Evolutionary conservation across 2,888 invertebrate genomes (phyloP).

Genomic region (Drosophila dives): DNA sequence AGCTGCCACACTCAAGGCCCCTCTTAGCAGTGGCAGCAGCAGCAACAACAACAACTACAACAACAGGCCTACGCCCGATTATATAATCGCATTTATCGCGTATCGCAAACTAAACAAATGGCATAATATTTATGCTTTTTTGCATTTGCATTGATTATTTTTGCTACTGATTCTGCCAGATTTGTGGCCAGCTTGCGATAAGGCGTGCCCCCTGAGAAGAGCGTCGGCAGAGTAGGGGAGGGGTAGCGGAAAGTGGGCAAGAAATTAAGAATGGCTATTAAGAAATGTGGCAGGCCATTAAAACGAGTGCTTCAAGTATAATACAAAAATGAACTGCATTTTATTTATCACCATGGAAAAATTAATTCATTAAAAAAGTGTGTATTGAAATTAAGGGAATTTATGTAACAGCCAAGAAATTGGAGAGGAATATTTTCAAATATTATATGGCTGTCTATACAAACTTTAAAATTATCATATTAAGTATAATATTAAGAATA

Average conservation of each 20-base stretch:
- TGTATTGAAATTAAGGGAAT: not conserved
- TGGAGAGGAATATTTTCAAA: too few relatives aligned
- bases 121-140: constrained; percentile 14
- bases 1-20: constrained; percentile 44
- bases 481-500: too few relatives aligned
- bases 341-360: constrained; percentile 24
- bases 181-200: constrained; percentile 41
- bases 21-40: constrained; percentile 1
- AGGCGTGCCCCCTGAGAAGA: constrained; percentile 30
- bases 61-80: constrained; percentile 56
- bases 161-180: constrained; percentile 41
- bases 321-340: constrained; percentile 33
- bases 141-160: constrained; percentile 54
- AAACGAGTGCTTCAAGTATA: constrained; percentile 59
- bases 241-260: not conserved
- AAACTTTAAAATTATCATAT: too few relatives aligned
- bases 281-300: constrained; percentile 75
- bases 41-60: constrained; percentile 6
- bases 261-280: constrained; percentile 74
- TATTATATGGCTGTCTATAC: too few relatives aligned
- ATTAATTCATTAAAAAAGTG: not conserved
- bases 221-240: not conserved
- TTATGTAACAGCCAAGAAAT: not conserved
- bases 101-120: constrained; percentile 18
- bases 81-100: constrained; percentile 52